Evolutionary conservation across 2,113 vertebrate genomes (phyloP), one percentile per base, ranked within the genome.

Genomic region (Amia ocellicauda): DNA sequence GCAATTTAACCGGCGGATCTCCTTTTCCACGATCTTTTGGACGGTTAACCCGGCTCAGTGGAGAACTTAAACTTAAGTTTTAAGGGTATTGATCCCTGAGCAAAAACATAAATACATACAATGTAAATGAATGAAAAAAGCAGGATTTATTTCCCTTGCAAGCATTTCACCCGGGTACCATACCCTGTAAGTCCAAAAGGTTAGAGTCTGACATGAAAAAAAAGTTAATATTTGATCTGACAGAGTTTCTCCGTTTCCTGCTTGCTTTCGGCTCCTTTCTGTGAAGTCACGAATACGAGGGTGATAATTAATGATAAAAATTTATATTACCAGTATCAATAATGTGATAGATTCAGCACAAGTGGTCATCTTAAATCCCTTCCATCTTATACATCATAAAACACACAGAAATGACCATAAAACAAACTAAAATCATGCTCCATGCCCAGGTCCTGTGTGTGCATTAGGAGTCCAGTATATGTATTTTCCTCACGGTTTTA

Each of bases 361-460:
- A 60, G 47, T 60, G 10, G 58, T 20, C 31, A n/a, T 22, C 29
- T 31, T 16, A 19, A 49, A 27, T 24, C 31, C 36, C 11, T 40
- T n/a, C n/a, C n/a, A n/a, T n/a, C n/a, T n/a, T n/a, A 45, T 26
- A 50, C 20, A 7, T 50, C 16, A 13, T 16, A 9, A 27, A 24
- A 17, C n/a, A 47, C 27, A 47, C 40, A 55, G 10, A 64, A 23
- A 60, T 41, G 22, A 2, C 71, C 72, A 59, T 58, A 40, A 19
- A 55, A 67, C 67, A 4, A 26, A 27, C 45, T 23, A 43, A 68
- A 49, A 16, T 45, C 62, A 53, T 36, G 22, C 16, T 22, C 27
- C 10, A 19, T 70, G 76, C 70, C 40, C 72, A 63, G 69, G 76
- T 78, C 73, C 63, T 63, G 50, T 69, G n/a, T n/a, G n/a, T n/a